Conservation (phyloP, 2,797 vertebrate genomes). For the Paedocypris micromegethes region DNA sequence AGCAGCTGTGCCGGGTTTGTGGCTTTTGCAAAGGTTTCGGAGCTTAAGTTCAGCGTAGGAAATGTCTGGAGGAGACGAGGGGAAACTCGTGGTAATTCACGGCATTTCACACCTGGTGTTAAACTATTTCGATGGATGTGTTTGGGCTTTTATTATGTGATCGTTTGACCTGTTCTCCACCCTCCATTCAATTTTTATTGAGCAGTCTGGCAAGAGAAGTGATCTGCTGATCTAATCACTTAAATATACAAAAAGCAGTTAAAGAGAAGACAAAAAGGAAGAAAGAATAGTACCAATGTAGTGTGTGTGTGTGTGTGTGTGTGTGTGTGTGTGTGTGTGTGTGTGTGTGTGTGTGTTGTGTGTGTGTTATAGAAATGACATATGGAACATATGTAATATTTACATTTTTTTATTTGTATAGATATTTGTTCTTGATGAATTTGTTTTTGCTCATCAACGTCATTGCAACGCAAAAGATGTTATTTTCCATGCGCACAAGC, state of each 20-base stretch:
- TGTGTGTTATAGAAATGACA: no score
- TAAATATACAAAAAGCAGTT: neutral
- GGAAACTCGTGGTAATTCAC: neutral
- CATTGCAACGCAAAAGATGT: no score
- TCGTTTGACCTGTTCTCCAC: constrained; percentile 7
- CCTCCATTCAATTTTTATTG: constrained; percentile 1
- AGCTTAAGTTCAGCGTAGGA: constrained; percentile 6
- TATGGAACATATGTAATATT: no score
- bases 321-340: neutral
- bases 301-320: neutral
- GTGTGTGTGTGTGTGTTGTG: neutral
- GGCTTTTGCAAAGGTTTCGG: no score
- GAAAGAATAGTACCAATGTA: no score
- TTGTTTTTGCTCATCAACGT: no score
- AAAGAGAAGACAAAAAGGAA: neutral
- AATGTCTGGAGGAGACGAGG: constrained; percentile 1
- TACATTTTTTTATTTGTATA: no score
- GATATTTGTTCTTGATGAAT: no score
- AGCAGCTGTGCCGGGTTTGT: no score
- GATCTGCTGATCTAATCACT: neutral
- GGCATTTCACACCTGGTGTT: constrained; percentile 16
- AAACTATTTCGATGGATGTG: constrained; percentile 21
- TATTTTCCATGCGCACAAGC: no score
- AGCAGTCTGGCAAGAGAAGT: neutral
- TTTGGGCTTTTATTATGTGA: constrained; percentile 39